phyloP scores from a whole-genome alignment of 2,113 vertebrate species.

The Amazona guildingii region DNA sequence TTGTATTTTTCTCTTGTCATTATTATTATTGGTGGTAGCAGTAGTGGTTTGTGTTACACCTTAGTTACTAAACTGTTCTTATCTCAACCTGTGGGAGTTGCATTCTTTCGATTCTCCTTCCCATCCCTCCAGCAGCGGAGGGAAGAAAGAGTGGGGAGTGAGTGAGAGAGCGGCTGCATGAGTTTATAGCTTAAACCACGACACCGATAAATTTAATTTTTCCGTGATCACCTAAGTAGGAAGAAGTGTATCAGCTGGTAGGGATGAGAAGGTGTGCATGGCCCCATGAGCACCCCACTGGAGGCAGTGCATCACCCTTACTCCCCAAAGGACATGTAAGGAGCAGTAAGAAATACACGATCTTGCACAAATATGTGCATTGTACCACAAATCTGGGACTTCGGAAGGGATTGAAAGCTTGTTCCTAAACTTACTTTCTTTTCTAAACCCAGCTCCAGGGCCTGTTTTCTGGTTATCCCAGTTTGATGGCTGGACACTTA shows the following conservation, averaged over 20 bases:
- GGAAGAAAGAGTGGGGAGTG: too few species aligned
- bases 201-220: not conserved
- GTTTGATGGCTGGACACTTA: not conserved
- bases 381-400: not conserved
- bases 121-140: too few species aligned
- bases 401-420: not conserved
- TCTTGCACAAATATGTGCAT: not conserved
- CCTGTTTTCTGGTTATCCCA: not conserved
- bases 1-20: too few species aligned
- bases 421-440: not conserved
- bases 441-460: not conserved
- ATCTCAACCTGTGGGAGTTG: too few species aligned
- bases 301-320: accelerated
- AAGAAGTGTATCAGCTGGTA: not conserved
- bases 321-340: accelerated
- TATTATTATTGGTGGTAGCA: too few species aligned
- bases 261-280: not conserved
- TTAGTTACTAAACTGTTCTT: too few species aligned
- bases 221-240: accelerated
- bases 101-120: too few species aligned
- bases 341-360: not conserved
- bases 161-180: too few species aligned
- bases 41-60: too few species aligned
- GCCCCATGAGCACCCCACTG: accelerated
- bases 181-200: too few species aligned